A percentile compares a stretch with the other conserved stretches of the same genome.
phyloP scores from a whole-genome alignment of 2,797 vertebrate species.

The Hyperoplus lanceolatus region DNA sequence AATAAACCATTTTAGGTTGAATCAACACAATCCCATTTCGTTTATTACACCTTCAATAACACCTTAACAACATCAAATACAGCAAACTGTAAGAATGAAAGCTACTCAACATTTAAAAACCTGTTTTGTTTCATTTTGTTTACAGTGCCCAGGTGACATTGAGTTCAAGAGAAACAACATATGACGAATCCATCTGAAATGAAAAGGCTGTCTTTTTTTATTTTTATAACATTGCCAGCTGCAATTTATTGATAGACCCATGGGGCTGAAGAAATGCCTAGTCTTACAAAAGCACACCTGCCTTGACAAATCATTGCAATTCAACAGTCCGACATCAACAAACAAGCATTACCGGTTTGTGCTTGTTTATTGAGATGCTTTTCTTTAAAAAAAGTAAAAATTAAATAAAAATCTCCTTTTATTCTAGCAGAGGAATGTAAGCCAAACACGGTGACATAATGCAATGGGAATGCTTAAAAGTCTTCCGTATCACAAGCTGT shows the following conservation, averaged over 20 bases:
- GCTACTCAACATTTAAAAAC: neutral
- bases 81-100: neutral
- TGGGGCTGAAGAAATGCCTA: constrained; percentile 7
- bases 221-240: constrained; percentile 16
- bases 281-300: constrained; percentile 40
- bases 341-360: neutral
- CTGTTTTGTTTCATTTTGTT: neutral
- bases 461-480: constrained; percentile 38
- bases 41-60: constrained; percentile 22
- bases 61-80: neutral
- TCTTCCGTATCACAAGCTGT: constrained; percentile 31
- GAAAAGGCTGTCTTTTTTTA: neutral
- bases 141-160: constrained; percentile 9
- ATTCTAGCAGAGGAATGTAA: constrained; percentile 15
- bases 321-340: constrained; percentile 11
- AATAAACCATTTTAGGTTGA: constrained; percentile 5
- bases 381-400: neutral
- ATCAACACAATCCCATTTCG: neutral
- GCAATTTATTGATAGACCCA: constrained; percentile 35
- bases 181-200: constrained; percentile 1
- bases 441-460: constrained; percentile 6
- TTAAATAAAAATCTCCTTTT: neutral
- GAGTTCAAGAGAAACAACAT: neutral
- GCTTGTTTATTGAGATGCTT: constrained; percentile 34
- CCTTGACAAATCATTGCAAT: constrained; percentile 22